phyloP scores from a whole-genome alignment of 2,797 vertebrate genomes.

The Pagetopsis macropterus region DNA sequence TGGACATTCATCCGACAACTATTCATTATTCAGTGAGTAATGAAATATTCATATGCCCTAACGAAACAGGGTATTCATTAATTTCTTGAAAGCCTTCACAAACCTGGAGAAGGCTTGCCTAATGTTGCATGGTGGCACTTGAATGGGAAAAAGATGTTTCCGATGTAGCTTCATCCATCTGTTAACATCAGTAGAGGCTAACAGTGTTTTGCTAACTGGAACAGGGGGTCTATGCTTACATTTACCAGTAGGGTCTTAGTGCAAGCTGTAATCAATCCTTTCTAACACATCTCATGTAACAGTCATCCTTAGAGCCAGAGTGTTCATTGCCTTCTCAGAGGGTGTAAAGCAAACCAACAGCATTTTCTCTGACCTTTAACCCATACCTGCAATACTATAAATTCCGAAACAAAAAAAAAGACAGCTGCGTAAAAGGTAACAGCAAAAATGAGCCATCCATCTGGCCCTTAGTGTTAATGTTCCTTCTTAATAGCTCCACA shows the following conservation, averaged over 20 bases:
- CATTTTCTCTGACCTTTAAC: slow-evolving; percentile 61
- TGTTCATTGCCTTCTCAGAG: slow-evolving; percentile 41
- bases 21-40: slow-evolving; percentile 84
- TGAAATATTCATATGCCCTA: slow-evolving; percentile 83
- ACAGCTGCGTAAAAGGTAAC: slow-evolving; percentile 47
- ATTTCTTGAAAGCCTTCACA: slow-evolving; percentile 78
- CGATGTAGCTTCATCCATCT: slow-evolving; percentile 63
- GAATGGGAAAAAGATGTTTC: slow-evolving; percentile 68
- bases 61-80: slow-evolving; percentile 83
- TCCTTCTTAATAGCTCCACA: slow-evolving; percentile 53
- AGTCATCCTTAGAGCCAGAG: slow-evolving; percentile 33
- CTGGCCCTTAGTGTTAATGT: slow-evolving; percentile 73
- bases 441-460: slow-evolving; percentile 66
- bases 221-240: slow-evolving; percentile 42
- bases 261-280: slow-evolving; percentile 49
- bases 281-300: slow-evolving; percentile 35
- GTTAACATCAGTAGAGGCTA: slow-evolving; percentile 52
- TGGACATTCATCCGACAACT: slow-evolving; percentile 82
- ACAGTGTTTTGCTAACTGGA: slow-evolving; percentile 61
- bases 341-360: slow-evolving; percentile 49
- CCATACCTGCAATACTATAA: slow-evolving; percentile 55
- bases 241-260: slow-evolving; percentile 34
- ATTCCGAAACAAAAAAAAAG: slow-evolving; percentile 48
- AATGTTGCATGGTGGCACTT: slow-evolving; percentile 76
- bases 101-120: slow-evolving; percentile 73